These are phyloP conservation scores for Stenodema calcarata DNA, from an alignment of 2,888 invertebrate species.

Conservation along the genomic window DNA sequence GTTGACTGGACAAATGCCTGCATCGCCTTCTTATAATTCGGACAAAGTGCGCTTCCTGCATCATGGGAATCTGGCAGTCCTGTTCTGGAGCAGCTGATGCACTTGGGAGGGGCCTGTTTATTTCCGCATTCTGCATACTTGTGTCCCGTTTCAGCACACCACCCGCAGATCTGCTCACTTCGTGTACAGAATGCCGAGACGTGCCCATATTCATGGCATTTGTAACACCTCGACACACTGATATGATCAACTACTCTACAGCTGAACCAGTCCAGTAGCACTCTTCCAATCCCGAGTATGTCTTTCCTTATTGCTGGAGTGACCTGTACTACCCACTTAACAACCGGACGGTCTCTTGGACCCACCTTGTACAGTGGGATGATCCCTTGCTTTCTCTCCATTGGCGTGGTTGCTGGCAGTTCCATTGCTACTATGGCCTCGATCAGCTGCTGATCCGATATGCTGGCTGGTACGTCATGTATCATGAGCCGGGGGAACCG, in stretches of 20 bases:
- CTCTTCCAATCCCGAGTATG: not conserved
- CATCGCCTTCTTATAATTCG: not conserved
- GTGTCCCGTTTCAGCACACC: not conserved
- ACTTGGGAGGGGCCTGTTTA: not conserved
- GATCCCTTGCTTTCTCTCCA: not conserved
- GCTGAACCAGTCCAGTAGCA: not conserved
- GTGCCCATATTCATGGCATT: not conserved
- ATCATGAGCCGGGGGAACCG: not conserved
- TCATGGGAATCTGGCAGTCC: not conserved
- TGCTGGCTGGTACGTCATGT: not conserved
- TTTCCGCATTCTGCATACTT: not conserved
- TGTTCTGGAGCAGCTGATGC: not conserved
- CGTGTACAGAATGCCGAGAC: not conserved
- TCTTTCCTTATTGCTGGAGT: not conserved
- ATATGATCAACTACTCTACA: slow-evolving; percentile 1
- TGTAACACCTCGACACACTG: not conserved
- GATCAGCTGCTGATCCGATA: not conserved
- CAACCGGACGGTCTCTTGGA: not conserved
- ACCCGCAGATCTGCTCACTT: not conserved
- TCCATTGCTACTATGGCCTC: not conserved
- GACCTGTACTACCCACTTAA: not conserved
- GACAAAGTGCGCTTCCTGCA: not conserved
- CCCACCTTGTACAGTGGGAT: not conserved
- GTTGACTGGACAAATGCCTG: not conserved
- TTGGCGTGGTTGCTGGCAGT: not conserved